phyloP scores from a whole-genome alignment of 2,888 invertebrate species.

The Melanotus villosus region DNA sequence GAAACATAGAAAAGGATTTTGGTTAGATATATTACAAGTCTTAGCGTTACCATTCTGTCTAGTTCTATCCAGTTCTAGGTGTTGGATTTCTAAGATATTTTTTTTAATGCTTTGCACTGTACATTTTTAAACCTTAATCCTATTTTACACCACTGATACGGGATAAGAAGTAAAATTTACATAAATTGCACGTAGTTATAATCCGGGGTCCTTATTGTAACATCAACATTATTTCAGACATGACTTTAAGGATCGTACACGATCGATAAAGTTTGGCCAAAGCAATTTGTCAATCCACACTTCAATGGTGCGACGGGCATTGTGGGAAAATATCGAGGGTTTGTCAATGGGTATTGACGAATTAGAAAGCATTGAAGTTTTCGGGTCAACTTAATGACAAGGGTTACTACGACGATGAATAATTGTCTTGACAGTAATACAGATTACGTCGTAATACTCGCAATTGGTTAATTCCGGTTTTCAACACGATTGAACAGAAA shows the following conservation, averaged over 20 bases:
- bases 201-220: background rate
- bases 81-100: no score
- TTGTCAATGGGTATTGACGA: constrained; percentile 29
- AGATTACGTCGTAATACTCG: constrained; percentile 19
- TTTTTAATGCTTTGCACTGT: no score
- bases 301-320: constrained; percentile 9
- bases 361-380: constrained; percentile 24
- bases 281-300: constrained; percentile 20
- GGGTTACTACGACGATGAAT: constrained; percentile 22
- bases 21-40: no score
- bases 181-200: no score
- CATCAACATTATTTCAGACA: background rate
- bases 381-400: constrained; percentile 35
- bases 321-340: constrained; percentile 24
- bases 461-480: constrained; percentile 25
- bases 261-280: background rate
- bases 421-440: constrained; percentile 14
- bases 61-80: no score
- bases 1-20: no score
- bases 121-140: no score
- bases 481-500: background rate
- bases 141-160: no score
- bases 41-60: no score
- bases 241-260: background rate
- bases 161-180: no score